Evolutionary conservation across 2,797 vertebrate genomes (phyloP), one percentile per base, ranked within the genome.

Genomic region (Eleutherodactylus coqui): DNA sequence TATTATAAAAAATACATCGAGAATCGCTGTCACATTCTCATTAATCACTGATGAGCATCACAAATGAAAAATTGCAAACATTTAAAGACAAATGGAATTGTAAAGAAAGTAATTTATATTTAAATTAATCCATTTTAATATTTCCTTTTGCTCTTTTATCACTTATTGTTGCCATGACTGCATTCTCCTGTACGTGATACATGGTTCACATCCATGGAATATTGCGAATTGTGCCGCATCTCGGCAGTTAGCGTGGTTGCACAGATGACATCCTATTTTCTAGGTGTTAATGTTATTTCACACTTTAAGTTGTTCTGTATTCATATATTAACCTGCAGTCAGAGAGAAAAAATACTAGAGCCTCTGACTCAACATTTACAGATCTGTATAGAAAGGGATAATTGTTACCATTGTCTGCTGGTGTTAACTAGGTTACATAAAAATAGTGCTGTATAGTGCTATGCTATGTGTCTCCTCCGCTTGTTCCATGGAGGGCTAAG

Each of bases 241-340:
- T 47, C n/a, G n/a, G n/a, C 13, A 47, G 73, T 45, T 75, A 49
- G 41, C n/a, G 43, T 49, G 27, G 27, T 49, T 29, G 13, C 8
- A 2, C 21, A 29, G 27, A 45, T 49, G 29, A 80, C n/a, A 67
- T 49, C 6, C 79, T 43, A 9, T 19, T 43, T 43, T 72, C 21
- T 38, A 38, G 24, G 49, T 82, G 79, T 82, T 82, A 6, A 38
- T 82, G 32, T 49, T 80, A 47, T 67, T 77, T 81, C 43, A 81
- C 51, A 36, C 45, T 36, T 51, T 49, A 49, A 81, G 34, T 49
- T 82, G 62, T 70, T 82, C 47, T 49, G 43, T 69, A 51, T 53
- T 51, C 64, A 34, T 81, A 51, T 51, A 34, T 67, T 64, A 80
- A 67, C 16, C 38, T 55, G 21, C 8, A 70, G 62, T 82, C 21